A percentile compares a stretch with the other conserved stretches of the same genome.
Conservation (phyloP, 2,888 invertebrate genomes). For the Ischnus inquisitorius region DNA sequence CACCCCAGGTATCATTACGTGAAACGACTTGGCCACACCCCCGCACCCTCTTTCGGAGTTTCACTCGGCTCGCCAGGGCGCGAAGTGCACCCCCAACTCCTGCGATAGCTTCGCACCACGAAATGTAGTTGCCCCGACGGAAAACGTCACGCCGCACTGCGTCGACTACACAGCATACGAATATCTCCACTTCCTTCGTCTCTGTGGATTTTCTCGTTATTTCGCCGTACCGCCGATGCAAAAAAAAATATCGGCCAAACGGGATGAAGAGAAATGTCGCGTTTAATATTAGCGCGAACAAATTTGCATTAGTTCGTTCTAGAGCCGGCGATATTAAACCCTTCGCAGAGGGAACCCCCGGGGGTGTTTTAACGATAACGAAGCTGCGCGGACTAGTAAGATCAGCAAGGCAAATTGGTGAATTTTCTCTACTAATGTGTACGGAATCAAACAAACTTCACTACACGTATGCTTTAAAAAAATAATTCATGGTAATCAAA, state of each 20-base stretch:
- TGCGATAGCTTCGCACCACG: slow-evolving; percentile 18
- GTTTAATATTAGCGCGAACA: neutral
- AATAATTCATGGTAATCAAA: too few species aligned
- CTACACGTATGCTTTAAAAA: too few species aligned
- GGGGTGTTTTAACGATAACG: neutral
- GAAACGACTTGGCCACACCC: slow-evolving; percentile 59
- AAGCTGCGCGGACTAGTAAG: neutral
- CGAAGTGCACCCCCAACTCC: slow-evolving; percentile 19
- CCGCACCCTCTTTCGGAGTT: slow-evolving; percentile 23
- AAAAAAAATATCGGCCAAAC: neutral
- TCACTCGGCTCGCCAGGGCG: slow-evolving; percentile 25
- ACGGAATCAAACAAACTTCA: too few species aligned
- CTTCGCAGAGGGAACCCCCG: neutral
- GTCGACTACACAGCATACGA: neutral
- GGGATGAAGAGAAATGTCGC: neutral
- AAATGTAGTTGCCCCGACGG: slow-evolving; percentile 26
- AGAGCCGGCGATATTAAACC: neutral
- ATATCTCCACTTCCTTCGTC: neutral
- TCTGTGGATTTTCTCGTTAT: neutral
- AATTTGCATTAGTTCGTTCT: neutral
- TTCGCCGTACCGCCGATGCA: neutral
- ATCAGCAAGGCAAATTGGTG: neutral
- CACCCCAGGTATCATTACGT: slow-evolving; percentile 65
- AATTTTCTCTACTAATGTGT: too few species aligned
- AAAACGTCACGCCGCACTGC: slow-evolving; percentile 42